phyloP scores from a whole-genome alignment of 2,113 vertebrate species.

The Pagrus major region DNA sequence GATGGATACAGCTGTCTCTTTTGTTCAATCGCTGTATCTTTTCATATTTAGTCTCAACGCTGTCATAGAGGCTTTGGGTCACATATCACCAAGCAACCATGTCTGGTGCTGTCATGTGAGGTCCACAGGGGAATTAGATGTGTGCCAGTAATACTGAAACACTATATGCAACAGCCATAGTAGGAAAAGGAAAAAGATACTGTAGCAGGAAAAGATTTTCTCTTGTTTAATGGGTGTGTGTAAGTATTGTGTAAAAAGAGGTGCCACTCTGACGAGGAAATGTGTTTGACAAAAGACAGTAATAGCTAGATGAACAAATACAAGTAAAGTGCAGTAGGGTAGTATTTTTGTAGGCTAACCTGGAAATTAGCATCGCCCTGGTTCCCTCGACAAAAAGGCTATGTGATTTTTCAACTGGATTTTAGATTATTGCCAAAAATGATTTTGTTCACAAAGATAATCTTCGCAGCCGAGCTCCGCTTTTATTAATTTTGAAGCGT shows the following conservation, averaged over 20 bases:
- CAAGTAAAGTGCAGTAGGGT: no score
- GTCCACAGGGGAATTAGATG: constrained; percentile 8
- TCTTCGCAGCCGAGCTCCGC: no score
- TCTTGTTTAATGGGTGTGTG: neutral
- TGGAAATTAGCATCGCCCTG: no score
- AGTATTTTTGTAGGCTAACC: no score
- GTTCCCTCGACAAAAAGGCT: no score
- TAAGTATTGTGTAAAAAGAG: neutral
- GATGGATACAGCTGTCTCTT: constrained; percentile 29
- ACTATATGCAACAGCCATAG: neutral
- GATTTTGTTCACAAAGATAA: no score
- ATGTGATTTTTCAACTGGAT: no score
- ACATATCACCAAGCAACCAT: constrained; percentile 31
- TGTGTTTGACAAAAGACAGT: no score
- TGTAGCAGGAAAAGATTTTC: neutral
- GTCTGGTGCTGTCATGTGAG: neutral
- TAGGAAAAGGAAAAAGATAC: neutral
- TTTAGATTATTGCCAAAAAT: no score
- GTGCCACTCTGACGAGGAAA: neutral
- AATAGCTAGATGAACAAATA: no score
- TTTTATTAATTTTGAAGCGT: no score
- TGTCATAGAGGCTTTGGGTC: constrained; percentile 28
- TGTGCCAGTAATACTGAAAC: neutral
- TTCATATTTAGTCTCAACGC: constrained; percentile 31
- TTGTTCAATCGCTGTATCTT: neutral